Evolutionary conservation across 2,797 vertebrate genomes (phyloP).

Genomic region (Acanthurus leucopareius): DNA sequence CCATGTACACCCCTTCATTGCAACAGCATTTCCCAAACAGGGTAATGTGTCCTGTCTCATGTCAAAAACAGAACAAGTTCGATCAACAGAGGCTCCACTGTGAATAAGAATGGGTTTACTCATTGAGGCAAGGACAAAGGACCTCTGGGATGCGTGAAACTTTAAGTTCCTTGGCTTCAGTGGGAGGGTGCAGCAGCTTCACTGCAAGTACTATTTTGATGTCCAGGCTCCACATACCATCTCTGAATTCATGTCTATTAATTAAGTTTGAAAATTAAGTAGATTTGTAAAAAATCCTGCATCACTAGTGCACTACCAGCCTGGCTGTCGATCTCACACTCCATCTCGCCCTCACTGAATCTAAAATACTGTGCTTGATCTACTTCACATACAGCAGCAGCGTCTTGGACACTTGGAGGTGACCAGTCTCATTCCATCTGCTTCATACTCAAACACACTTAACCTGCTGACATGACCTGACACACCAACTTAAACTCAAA

Average conservation of each 20-base stretch:
- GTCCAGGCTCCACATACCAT: neutral
- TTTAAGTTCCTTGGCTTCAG: neutral
- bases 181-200: neutral
- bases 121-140: too few species aligned
- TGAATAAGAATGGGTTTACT: too few species aligned
- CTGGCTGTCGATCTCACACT: slow-evolving; percentile 6
- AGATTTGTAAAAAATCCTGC: slow-evolving; percentile 7
- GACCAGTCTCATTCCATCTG: slow-evolving; percentile 2
- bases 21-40: too few species aligned
- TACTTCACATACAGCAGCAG: neutral
- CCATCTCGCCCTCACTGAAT: neutral
- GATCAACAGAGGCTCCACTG: too few species aligned
- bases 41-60: too few species aligned
- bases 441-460: neutral
- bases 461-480: neutral
- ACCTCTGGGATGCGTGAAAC: neutral
- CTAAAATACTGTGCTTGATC: neutral
- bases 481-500: neutral
- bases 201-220: neutral
- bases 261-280: slow-evolving; percentile 26
- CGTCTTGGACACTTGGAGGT: slow-evolving; percentile 1
- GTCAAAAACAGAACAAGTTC: too few species aligned
- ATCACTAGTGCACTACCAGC: neutral
- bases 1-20: too few species aligned
- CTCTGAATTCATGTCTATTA: slow-evolving; percentile 8